These are phyloP conservation scores for Eupelmus urozonus DNA, from an alignment of 2,888 invertebrate species.

Conservation along the genomic window DNA sequence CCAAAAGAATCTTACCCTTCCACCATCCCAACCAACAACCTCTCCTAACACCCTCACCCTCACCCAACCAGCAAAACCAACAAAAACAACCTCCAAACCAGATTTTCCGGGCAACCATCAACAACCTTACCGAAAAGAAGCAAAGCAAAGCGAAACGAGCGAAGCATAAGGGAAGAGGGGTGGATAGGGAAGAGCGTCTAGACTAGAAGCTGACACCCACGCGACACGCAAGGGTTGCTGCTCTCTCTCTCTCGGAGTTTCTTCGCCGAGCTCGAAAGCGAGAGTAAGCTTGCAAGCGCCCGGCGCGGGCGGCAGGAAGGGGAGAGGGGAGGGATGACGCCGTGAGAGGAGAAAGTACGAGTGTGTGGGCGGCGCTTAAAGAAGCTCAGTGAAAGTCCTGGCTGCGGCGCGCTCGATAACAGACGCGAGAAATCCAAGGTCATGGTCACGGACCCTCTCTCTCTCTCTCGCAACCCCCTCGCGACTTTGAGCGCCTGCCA, in stretches of 20 bases:
- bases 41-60: too few species aligned
- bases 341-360: slow-evolving; percentile 42
- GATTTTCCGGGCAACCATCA: too few species aligned
- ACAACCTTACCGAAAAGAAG: too few species aligned
- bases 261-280: slow-evolving; percentile 21
- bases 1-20: too few species aligned
- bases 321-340: slow-evolving; percentile 33
- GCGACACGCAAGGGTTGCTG: slow-evolving; percentile 54
- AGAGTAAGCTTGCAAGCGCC: slow-evolving; percentile 21
- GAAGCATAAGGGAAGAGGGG: slow-evolving; percentile 54
- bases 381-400: slow-evolving; percentile 74
- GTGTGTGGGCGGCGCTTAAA: slow-evolving; percentile 55
- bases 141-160: slow-evolving; percentile 42
- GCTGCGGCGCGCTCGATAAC: slow-evolving; percentile 75
- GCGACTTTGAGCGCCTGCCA: slow-evolving; percentile 1
- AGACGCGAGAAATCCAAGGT: slow-evolving; percentile 71
- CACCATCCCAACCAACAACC: too few species aligned
- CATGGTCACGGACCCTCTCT: slow-evolving; percentile 69
- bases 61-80: too few species aligned
- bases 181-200: slow-evolving; percentile 63
- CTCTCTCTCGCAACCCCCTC: slow-evolving; percentile 54
- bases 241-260: background rate
- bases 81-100: too few species aligned
- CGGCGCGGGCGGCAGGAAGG: too few species aligned
- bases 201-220: slow-evolving; percentile 62